These are phyloP conservation scores for Linnaemya vulpina DNA, from an alignment of 2,888 invertebrate genomes.

Conservation along the genomic window DNA sequence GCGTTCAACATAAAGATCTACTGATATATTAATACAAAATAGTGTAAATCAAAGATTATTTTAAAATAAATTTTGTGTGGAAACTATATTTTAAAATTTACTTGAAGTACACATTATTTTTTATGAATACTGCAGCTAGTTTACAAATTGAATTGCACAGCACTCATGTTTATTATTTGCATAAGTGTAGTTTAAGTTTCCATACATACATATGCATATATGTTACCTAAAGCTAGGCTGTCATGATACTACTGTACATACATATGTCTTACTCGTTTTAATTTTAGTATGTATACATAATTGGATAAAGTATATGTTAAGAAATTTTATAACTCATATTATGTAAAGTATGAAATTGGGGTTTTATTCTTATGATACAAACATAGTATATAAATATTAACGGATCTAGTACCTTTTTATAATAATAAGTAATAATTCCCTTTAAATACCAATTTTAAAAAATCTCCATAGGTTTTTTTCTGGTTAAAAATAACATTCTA, in stretches of 20 bases:
- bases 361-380: constrained; percentile 3
- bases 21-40: too few species aligned
- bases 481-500: neutral
- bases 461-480: neutral
- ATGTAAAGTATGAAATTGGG: constrained; percentile 29
- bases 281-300: constrained; percentile 1
- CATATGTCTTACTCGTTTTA: neutral
- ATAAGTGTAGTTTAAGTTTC: neutral
- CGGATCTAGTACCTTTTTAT: constrained; percentile 35
- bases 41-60: too few species aligned
- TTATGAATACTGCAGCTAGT: too few species aligned
- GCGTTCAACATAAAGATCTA: neutral
- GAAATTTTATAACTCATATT: constrained; percentile 2
- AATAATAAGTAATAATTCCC: constrained; percentile 2
- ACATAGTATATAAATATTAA: constrained; percentile 7
- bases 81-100: too few species aligned
- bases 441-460: constrained; percentile 3
- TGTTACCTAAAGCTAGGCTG: constrained; percentile 20
- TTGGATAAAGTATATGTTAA: constrained; percentile 9
- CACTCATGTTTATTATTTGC: neutral
- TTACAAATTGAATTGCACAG: constrained; percentile 1
- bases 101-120: too few species aligned
- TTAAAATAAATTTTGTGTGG: neutral
- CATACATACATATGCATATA: neutral
- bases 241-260: constrained; percentile 5